Evolutionary conservation across 2,797 vertebrate genomes (phyloP).

Genomic region (Acanthiza pusilla): DNA sequence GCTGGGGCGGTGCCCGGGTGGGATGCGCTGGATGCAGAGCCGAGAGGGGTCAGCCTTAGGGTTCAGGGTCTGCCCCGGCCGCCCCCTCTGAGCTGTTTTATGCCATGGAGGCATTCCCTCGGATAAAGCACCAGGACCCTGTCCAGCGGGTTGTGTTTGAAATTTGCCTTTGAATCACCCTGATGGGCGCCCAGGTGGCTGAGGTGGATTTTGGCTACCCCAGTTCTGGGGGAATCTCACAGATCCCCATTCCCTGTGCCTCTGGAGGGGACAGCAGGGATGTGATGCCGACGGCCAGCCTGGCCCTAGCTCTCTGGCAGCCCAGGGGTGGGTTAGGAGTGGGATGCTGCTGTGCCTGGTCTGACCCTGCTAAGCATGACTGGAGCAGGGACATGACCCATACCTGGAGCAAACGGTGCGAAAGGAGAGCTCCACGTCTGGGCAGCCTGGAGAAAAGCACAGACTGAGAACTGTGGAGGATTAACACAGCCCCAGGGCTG

Average conservation of each 20-base stretch:
- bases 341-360: not conserved
- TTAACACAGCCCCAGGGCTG: not conserved
- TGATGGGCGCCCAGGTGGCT: not conserved
- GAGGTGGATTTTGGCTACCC: not conserved
- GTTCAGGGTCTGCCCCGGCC: not conserved
- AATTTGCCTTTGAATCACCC: not conserved
- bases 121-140: not conserved
- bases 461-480: not conserved
- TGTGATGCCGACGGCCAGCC: not conserved
- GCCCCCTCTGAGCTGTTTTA: not conserved
- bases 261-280: not conserved
- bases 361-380: not conserved
- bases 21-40: not conserved
- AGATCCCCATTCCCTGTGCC: not conserved
- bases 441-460: not conserved
- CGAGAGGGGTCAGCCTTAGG: not conserved
- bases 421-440: not conserved
- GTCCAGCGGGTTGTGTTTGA: not conserved
- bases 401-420: rapidly evolving
- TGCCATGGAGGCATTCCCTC: not conserved
- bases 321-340: not conserved
- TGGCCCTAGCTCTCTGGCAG: not conserved
- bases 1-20: rapidly evolving
- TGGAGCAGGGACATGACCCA: not conserved
- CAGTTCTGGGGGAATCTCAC: rapidly evolving